A percentile compares a stretch with the other conserved stretches of the same genome.
Evolutionary conservation across 1,140 invertebrate genomes (phyloP).

Genomic region (Neocloeon triangulifer): DNA sequence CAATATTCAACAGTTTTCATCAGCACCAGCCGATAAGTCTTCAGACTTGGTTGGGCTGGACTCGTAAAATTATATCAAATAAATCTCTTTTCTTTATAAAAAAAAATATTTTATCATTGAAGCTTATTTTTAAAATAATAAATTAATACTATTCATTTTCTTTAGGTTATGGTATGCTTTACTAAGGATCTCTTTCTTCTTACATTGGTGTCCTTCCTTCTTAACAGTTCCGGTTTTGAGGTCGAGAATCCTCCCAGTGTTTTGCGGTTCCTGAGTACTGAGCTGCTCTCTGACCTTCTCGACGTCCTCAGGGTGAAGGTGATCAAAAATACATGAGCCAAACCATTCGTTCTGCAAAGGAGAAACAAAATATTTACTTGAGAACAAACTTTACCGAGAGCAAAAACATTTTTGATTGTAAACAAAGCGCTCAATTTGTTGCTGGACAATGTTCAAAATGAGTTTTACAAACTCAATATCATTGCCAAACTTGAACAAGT

Average conservation of each 20-base stretch:
- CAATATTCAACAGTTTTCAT: too few species aligned
- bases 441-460: too few species aligned
- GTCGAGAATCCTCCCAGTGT: constrained; percentile 86
- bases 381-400: too few species aligned
- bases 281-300: constrained; percentile 97
- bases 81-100: too few species aligned
- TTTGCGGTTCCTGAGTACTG: constrained; percentile 89
- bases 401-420: too few species aligned
- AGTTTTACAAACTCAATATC: too few species aligned
- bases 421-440: too few species aligned
- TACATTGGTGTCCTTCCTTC: constrained; percentile 93
- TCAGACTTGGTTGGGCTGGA: too few species aligned
- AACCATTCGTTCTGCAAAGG: constrained; percentile 80
- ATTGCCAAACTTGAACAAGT: too few species aligned
- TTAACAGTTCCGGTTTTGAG: constrained; percentile 97
- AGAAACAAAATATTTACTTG: constrained; percentile 8
- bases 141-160: neutral
- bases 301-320: constrained; percentile 94
- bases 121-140: neutral
- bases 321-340: constrained; percentile 80
- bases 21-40: too few species aligned
- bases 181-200: constrained; percentile 17
- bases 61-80: too few species aligned
- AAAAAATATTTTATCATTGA: neutral
- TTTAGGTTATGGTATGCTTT: neutral